Evolutionary conservation across 2,113 vertebrate species (phyloP), one percentile per base, ranked within the genome.

Genomic region (Hepsetus odoe): DNA sequence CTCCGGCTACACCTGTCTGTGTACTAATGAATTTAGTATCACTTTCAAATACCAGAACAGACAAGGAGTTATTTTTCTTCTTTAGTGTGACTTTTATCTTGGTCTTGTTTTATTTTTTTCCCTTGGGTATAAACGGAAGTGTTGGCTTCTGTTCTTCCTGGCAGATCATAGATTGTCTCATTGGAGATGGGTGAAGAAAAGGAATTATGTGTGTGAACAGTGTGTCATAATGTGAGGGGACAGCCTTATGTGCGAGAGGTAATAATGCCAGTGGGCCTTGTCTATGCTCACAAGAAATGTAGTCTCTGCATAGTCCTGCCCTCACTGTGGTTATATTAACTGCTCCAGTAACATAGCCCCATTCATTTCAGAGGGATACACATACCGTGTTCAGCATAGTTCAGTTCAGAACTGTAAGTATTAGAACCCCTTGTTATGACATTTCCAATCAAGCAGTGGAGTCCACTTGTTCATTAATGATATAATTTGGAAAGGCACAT

Each of bases 191-290:
- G 42, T 44, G 46, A 20, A 72, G 42, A 72, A 53, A 72, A 71
- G 56, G 66, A 71, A 78, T 62, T 64, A 55, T 42, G 32, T 28
- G 40, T 18, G 13, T 55, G 40, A 61, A 30, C 40, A 59, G 20
- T 74, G 79, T 62, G 55, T 24, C 28, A 59, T 80, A 72, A 55
- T 26, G 33, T 4, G 5, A 53, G 68, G 24, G 46, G 59, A 72
- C 58, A 79, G 59, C 8, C 59, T 33, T 28, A 65, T 40, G 55
- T 46, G 53, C 42, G 56, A 72, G 33, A 44, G 69, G 70, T 64
- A 79, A 72, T 42, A 14, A 65, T 72, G 33, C 38, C 65, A 24
- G n/a, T 3, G 22, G 65, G 46, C n/a, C 40, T 69, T 77, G 75
- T 69, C 18, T 35, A 33, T 49, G 74, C 51, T 58, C 51, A 58